Percentiles rank a stretch among this genome's conserved stretches.
Evolutionary conservation across 2,113 vertebrate genomes (phyloP).

Genomic region (Xiphias gladius): DNA sequence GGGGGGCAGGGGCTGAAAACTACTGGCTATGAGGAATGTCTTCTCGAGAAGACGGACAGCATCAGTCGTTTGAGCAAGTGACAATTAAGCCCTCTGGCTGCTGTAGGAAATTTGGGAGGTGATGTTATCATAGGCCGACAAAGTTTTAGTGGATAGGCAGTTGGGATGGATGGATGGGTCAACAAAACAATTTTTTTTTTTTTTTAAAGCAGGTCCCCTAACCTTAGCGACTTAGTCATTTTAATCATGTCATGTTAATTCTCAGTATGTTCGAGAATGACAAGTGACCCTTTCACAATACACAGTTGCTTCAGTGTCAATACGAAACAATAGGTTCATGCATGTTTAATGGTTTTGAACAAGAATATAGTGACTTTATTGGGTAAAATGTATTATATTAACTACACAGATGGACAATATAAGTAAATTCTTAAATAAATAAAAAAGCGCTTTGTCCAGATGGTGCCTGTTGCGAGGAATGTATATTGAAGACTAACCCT

Average conservation of each 20-base stretch:
- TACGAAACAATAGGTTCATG: not conserved
- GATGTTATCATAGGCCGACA: too few species aligned
- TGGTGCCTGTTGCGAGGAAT: slow-evolving; percentile 15
- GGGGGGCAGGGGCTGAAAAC: not conserved
- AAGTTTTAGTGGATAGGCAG: too few species aligned
- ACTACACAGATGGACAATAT: slow-evolving; percentile 8
- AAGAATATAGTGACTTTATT: not conserved
- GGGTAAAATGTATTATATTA: not conserved
- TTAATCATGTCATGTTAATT: too few species aligned
- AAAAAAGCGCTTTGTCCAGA: slow-evolving; percentile 25
- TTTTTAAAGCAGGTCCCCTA: too few species aligned
- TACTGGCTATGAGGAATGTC: too few species aligned
- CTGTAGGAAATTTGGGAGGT: not conserved
- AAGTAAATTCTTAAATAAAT: not conserved
- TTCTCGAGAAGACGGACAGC: too few species aligned
- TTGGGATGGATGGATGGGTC: too few species aligned
- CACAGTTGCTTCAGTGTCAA: not conserved
- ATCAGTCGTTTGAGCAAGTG: not conserved
- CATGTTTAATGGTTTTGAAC: not conserved
- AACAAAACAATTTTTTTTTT: too few species aligned
- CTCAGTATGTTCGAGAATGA: not conserved
- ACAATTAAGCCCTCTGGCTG: not conserved
- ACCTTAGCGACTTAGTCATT: too few species aligned
- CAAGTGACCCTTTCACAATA: not conserved
- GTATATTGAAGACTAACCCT: slow-evolving; percentile 73